Evolutionary conservation across 1,140 invertebrate species (phyloP), one percentile per base, ranked within the genome.

Genomic region (Trypoxylus dichotomus): DNA sequence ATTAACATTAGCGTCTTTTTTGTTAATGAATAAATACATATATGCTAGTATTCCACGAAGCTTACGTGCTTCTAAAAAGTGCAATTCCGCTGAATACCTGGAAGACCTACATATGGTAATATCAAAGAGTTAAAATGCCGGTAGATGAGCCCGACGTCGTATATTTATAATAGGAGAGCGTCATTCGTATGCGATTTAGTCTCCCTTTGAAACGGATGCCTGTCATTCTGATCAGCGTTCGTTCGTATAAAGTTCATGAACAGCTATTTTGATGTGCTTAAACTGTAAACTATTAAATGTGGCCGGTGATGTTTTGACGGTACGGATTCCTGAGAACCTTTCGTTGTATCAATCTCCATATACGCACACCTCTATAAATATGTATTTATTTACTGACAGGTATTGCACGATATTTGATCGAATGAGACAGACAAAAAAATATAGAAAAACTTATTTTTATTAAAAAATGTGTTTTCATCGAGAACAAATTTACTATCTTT

Each of bases 231-330:
- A 58, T 58, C 47, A 13, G 15, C 47, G 47, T 58, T 58, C 1
- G 21, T 5, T 58, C 47, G 47, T 58, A 58, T 58, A 58, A 58
- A 58, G 47, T 58, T 58, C 47, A 58, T 58, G 47, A 58, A 58
- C 47, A 58, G 47, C 47, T 58, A 58, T 58, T 58, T 58, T 58
- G 47, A 58, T 21, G 47, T 58, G 3, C 47, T 58, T 58, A 58
- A 58, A 58, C 47, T 58, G 47, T 58, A 58, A 58, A 58, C 47
- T 58, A 58, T 58, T 58, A 58, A 58, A 58, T 58, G 47, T 21
- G 7, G 15, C 47, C 13, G 47, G 47, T 21, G 47, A 19, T 58
- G 47, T 58, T 58, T 58, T 58, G 47, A 58, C 47, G 47, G 1
- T 58, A 58, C 1, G 47, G 7, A 58, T 58, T 58, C 47, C 47